phyloP scores from a whole-genome alignment of 2,113 vertebrate species.

The Tapirus terrestris region DNA sequence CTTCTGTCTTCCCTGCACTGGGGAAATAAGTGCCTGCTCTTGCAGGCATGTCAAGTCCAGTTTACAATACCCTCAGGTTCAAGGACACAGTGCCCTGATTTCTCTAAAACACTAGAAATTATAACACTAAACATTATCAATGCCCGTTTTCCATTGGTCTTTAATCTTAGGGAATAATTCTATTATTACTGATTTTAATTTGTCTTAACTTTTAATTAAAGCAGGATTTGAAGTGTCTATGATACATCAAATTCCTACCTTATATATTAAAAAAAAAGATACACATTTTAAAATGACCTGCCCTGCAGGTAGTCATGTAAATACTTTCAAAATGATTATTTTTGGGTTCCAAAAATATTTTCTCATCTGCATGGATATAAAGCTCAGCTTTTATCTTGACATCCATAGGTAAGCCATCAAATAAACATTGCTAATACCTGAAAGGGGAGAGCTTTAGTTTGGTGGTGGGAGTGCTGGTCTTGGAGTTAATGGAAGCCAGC shows the following conservation, averaged over 20 bases:
- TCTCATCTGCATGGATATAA: neutral
- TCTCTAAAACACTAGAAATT: neutral
- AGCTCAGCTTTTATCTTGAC: neutral
- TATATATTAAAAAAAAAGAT: neutral
- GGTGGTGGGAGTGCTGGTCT: rapidly evolving
- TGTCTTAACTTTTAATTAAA: neutral
- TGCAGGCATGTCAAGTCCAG: rapidly evolving
- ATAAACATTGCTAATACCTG: no score
- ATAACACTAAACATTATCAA: neutral
- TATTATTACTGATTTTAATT: neutral
- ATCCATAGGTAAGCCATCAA: no score
- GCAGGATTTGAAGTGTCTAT: neutral
- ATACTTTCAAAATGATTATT: neutral
- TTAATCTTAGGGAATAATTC: neutral
- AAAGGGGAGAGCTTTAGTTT: rapidly evolving
- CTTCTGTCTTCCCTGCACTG: neutral
- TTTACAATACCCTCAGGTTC: rapidly evolving
- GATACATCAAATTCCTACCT: neutral
- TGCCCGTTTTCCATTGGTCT: neutral
- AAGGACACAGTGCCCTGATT: neutral
- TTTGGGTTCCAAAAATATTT: neutral
- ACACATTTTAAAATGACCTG: neutral
- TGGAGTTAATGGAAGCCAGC: no score
- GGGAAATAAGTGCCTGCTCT: no score
- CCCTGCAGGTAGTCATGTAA: neutral